phyloP scores from a whole-genome alignment of 2,888 invertebrate genomes.

The Hypena proboscidalis region DNA sequence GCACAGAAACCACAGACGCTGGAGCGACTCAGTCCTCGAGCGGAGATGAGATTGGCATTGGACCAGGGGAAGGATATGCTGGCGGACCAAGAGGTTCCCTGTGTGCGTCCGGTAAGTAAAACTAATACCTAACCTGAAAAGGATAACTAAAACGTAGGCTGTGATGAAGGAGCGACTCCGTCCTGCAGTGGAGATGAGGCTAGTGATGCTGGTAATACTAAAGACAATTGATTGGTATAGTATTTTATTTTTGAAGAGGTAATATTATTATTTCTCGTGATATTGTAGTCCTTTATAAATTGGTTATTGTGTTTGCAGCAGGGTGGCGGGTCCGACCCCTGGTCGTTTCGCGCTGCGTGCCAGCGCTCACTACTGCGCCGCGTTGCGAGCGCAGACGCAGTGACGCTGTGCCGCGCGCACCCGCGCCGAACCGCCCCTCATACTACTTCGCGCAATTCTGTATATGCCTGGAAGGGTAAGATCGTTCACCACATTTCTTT shows the following conservation, averaged over 20 bases:
- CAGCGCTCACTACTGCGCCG: conserved; percentile 78
- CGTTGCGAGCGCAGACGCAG: conserved; percentile 82
- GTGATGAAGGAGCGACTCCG: too few species aligned
- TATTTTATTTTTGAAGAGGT: too few species aligned
- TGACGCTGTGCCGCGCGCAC: conserved; percentile 74
- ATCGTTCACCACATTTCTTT: too few species aligned
- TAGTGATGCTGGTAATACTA: too few species aligned
- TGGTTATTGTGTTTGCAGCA: conserved; percentile 30
- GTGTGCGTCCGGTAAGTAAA: conserved; percentile 52
- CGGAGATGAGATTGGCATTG: conserved; percentile 88
- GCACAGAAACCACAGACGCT: conserved; percentile 64
- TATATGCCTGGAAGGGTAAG: conserved; percentile 86
- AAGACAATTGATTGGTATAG: too few species aligned
- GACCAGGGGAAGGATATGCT: conserved; percentile 83
- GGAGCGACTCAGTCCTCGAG: conserved; percentile 86
- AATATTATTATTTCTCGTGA: too few species aligned
- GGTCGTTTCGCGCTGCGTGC: conserved; percentile 84
- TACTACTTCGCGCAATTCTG: conserved; percentile 90
- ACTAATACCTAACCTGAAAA: not conserved
- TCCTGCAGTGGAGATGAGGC: too few species aligned
- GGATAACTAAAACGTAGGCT: too few species aligned
- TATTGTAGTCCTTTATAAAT: not conserved
- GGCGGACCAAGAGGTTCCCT: conserved; percentile 79
- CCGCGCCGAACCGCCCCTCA: conserved; percentile 81
- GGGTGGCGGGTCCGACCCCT: conserved; percentile 84